Evolutionary conservation across 2,888 invertebrate genomes (phyloP), one percentile per base, ranked within the genome.

Genomic region (Tetanocera ferruginea): DNA sequence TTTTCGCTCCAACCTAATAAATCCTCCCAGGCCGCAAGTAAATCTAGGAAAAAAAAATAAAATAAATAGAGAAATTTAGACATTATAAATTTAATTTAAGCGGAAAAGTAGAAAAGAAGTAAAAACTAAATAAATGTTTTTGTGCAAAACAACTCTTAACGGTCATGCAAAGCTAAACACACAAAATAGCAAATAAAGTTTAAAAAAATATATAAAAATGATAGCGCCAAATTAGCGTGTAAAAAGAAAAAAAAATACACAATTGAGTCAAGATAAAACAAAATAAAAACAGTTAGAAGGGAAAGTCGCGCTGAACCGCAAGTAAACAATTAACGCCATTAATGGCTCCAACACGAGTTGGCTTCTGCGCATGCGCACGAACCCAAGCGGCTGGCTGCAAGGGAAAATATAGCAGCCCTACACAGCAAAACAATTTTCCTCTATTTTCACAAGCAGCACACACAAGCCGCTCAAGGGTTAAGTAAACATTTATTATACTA

Each of bases 1-100:
- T 90, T 90, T 87, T 90, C 90, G 85, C 90, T 90, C 90, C 90
- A 90, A 82, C 84, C 86, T 66, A 89, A 85, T 81, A 90, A 83
- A 86, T 88, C 89, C 85, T 90, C 89, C 90, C 90, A 90, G 81
- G 89, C 89, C 76, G 88, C 88, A 84, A 90, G 86, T 82, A 90
- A 85, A 85, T 90, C 90, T 90, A 84, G 62, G 70, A 67, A 67
- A 75, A 81, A 43, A 70, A 81, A 75, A 37, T 23, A 76, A n/a
- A 66, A 84, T 81, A 66, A 76, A 31, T 51, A 57, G 69, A 11
- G 37, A 55, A 69, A 57, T 76, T 73, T 31, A 66, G 49, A 70
- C 69, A 74, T 72, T 76, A 51, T 69, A 57, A 57, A 31, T 9
- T 25, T 37, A 19, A 25, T 55, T 17, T 70, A 25, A 60, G n/a